Evolutionary conservation across 2,888 invertebrate species (phyloP).

Genomic region (Glomeris marginata): DNA sequence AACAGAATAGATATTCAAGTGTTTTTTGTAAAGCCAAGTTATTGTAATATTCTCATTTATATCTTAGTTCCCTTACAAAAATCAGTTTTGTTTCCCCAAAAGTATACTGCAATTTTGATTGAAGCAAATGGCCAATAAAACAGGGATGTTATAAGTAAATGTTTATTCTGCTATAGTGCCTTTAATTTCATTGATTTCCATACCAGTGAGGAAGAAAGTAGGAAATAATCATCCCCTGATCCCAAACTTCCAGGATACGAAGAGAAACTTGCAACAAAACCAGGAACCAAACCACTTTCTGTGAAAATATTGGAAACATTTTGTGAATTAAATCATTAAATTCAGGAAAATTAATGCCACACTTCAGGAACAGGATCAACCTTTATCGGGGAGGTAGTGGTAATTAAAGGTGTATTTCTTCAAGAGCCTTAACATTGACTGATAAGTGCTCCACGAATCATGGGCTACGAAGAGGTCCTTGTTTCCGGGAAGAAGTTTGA

Average conservation of each 20-base stretch:
- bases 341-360: background rate
- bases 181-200: too few species aligned
- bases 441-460: conserved; percentile 57
- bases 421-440: conserved; percentile 64
- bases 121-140: too few species aligned
- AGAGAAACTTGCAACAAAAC: conserved; percentile 55
- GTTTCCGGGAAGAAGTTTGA: conserved; percentile 44
- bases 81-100: too few species aligned
- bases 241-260: conserved; percentile 55
- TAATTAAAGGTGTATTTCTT: conserved; percentile 71
- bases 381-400: conserved; percentile 37
- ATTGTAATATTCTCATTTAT: too few species aligned
- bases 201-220: conserved; percentile 44
- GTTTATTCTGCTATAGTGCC: too few species aligned
- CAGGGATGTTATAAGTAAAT: too few species aligned
- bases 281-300: conserved; percentile 40
- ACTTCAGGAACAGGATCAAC: background rate
- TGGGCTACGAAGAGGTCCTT: conserved; percentile 55
- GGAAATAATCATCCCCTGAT: conserved; percentile 43
- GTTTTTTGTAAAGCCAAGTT: too few species aligned
- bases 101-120: too few species aligned
- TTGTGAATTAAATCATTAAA: background rate
- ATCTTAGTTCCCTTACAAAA: too few species aligned
- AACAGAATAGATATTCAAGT: too few species aligned
- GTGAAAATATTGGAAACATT: conserved; percentile 9